Evolutionary conservation across 2,797 vertebrate genomes (phyloP), one percentile per base, ranked within the genome.

Genomic region (Anguilla pacifica): DNA sequence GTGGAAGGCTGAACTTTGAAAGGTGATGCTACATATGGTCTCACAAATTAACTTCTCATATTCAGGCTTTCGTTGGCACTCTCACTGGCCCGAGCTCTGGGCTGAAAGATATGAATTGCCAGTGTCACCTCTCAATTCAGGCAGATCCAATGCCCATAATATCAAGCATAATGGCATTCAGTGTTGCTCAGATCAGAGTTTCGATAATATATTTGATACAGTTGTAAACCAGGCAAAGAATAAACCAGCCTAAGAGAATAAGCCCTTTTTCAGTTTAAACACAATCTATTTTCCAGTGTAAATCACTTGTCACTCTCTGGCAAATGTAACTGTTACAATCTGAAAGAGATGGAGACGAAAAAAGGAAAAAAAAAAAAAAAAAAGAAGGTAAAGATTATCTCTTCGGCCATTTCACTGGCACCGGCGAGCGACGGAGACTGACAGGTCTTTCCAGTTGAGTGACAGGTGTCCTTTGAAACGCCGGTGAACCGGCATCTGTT

Each of bases 381-480:
- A 94, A 95, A 95, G 96, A 96, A 96, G 98, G 96, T 97, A 96
- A 96, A 98, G 98, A 99, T 99, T 98, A 99, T 99, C 97, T 98
- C 97, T 97, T 95, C 95, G 96, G 97, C 97, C 96, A 95, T 98
- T 97, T 97, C 96, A 93, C 96, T 96, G 97, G 97, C 97, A 97
- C 95, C 94, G 92, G 95, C 95, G 94, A 93, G 94, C 96, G 96
- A 93, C 92, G 95, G 96, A 97, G 98, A 98, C 95, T 99, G 98
- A 98, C 98, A 98, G 98, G 96, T 97, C 97, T 98, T 97, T 97
- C 35, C 96, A 95, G 93, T 96, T 99, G 98, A 99, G 96, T 99
- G 98, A 98, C 98, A 99, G 98, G 98, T 99, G 98, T 99, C 98
- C 98, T 99, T 99, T 99, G 97, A 97, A 98, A 97, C 95, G 97